Evolutionary conservation across 2,113 vertebrate species (phyloP).

Genomic region (Macaca fascicularis): DNA sequence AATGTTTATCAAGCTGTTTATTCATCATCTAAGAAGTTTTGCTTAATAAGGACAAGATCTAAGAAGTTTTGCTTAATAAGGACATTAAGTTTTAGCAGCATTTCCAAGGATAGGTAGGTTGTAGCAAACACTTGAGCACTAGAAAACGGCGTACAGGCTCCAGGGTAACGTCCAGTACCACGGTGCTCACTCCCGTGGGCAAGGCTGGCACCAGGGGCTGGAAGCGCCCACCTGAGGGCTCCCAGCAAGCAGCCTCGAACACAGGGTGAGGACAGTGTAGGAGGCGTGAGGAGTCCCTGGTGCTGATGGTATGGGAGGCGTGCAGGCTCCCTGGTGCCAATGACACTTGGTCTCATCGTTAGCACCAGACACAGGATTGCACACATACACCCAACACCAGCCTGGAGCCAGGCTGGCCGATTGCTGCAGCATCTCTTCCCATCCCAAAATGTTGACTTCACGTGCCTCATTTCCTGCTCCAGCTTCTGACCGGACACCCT

Average conservation of each 20-base stretch:
- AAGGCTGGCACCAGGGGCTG: not conserved
- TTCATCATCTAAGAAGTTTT: not conserved
- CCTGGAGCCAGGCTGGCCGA: rapidly evolving
- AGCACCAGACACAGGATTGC: rapidly evolving
- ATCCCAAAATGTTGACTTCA: rapidly evolving
- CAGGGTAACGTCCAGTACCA: rapidly evolving
- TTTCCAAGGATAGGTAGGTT: rapidly evolving
- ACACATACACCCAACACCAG: rapidly evolving
- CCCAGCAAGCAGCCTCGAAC: rapidly evolving
- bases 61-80: not conserved
- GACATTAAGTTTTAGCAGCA: rapidly evolving
- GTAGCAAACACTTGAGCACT: rapidly evolving
- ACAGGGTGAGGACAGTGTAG: too few species aligned
- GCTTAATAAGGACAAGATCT: not conserved
- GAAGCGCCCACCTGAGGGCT: too few species aligned
- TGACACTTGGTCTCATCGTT: not conserved
- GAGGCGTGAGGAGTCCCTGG: not conserved
- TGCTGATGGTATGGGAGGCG: too few species aligned
- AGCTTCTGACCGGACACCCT: rapidly evolving
- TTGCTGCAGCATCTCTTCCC: rapidly evolving
- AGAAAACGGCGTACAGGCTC: not conserved
- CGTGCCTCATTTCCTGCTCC: rapidly evolving
- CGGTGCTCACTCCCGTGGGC: rapidly evolving
- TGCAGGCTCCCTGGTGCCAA: not conserved
- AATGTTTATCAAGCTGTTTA: not conserved